These are phyloP conservation scores for Anarrhichthys ocellatus DNA, from an alignment of 2,113 vertebrate genomes.

Conservation along the genomic window DNA sequence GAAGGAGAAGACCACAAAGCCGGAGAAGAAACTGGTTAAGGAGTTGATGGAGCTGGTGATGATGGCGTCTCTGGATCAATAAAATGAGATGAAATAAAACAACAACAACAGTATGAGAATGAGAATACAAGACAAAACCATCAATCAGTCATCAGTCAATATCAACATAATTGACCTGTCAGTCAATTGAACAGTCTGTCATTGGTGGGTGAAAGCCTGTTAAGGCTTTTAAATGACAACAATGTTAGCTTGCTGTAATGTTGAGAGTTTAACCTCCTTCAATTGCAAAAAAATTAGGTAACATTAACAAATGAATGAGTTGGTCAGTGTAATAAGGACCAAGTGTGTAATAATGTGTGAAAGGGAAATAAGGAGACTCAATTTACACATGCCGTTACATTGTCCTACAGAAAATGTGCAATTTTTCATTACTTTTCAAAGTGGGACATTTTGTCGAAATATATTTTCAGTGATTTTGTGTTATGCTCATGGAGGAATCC, in stretches of 20 bases:
- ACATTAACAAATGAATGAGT: background rate
- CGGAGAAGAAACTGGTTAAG: slow-evolving; percentile 93
- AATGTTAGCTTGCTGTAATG: background rate
- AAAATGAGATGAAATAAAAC: slow-evolving; percentile 3
- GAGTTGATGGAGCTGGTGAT: slow-evolving; percentile 95
- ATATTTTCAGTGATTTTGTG: background rate
- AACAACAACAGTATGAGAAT: background rate
- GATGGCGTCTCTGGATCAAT: slow-evolving; percentile 86
- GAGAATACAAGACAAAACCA: background rate
- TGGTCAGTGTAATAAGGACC: background rate
- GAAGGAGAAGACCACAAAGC: slow-evolving; percentile 94
- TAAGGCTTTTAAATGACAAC: background rate
- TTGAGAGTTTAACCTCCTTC: background rate
- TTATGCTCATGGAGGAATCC: slow-evolving; percentile 20
- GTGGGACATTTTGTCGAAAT: background rate
- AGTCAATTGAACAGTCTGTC: background rate
- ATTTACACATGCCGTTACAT: background rate
- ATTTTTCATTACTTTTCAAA: background rate
- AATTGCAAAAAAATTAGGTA: background rate
- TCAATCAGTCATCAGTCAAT: slow-evolving; percentile 13
- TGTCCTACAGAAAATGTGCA: background rate
- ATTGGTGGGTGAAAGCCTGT: background rate
- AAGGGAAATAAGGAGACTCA: background rate
- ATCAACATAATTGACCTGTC: background rate
- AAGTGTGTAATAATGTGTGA: background rate